Conservation (phyloP, 2,888 invertebrate genomes). For the Lasioglossum leucozonium region DNA sequence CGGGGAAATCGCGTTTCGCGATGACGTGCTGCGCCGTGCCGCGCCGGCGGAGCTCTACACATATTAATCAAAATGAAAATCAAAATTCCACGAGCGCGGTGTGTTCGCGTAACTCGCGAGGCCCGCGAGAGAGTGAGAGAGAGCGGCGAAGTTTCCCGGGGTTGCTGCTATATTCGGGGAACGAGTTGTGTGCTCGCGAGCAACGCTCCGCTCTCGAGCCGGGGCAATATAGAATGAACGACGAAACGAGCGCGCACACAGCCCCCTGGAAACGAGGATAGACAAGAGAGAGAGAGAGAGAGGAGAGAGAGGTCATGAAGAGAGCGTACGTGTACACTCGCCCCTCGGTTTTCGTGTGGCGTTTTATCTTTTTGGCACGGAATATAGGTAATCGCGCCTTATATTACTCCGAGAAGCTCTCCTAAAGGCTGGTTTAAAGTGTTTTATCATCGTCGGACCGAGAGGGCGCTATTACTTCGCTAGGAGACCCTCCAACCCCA, state of each 20-base stretch:
- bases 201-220: constrained; percentile 26
- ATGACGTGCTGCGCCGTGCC: too few species aligned
- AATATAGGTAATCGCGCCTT: constrained; percentile 69
- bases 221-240: constrained; percentile 43
- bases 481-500: constrained; percentile 24
- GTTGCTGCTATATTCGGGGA: constrained; percentile 30
- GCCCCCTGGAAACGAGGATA: constrained; percentile 21
- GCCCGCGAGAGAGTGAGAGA: too few species aligned
- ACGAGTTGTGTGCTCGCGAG: constrained; percentile 37
- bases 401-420: constrained; percentile 69
- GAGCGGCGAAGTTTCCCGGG: constrained; percentile 37
- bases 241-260: constrained; percentile 40
- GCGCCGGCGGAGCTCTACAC: too few species aligned
- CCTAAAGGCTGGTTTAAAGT: constrained; percentile 73
- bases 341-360: constrained; percentile 2
- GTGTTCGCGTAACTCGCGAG: background rate
- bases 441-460: constrained; percentile 69
- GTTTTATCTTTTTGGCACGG: constrained; percentile 66
- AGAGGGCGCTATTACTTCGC: constrained; percentile 69
- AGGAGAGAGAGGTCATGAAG: background rate
- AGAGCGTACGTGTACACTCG: constrained; percentile 37
- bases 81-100: background rate
- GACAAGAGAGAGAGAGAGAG: background rate
- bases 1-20: background rate
- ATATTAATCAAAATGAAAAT: constrained; percentile 45